Evolutionary conservation across 1,140 invertebrate genomes (phyloP), one percentile per base, ranked within the genome.

Genomic region (Micrasema minimum): DNA sequence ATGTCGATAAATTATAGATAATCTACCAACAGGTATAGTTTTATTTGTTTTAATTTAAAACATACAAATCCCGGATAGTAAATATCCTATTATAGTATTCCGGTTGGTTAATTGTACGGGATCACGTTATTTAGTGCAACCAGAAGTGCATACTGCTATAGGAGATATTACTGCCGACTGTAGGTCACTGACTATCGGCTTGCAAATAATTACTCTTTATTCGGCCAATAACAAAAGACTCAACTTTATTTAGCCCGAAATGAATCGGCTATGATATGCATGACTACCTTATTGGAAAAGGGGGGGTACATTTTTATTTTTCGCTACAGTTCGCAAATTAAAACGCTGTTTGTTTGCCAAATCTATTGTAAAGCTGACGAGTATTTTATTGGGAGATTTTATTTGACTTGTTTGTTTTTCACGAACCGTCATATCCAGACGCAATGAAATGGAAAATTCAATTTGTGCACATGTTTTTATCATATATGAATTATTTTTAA

Each of bases 151-250:
- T 31, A 31, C 7, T 31, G n/a, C 12, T 6, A 20, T 4, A 14
- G 51, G 26, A 20, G 22, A 23, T 16, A 55, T 23, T 26, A 55
- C 26, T 16, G 31, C 14, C 14, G 31, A 9, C 6, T 22, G 51
- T 7, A 12, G 20, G 16, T 11, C 31, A 23, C 31, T 55, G 26
- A 37, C 51, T 16, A 31, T 55, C 51, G 51, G 35, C n/a, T 35
- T 16, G 55, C 35, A 59, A 59, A 59, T n/a, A n/a, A n/a, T 59
- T 59, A 23, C 14, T 12, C 55, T 48, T 62, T 31, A 43, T 62
- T 66, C 46, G 26, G 35, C 26, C 20, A 51, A 31, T 66, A 66
- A 66, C 64, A 66, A 66, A 66, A 66, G 64, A 66, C 50, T 38
- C 22, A 22, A 9, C 35, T 50, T 66, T 51, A 51, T 66, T 66